Base-by-base conservation (phyloP, 92 coral and sea anemone genomes). In the Epizoanthus ramosus region DNA sequence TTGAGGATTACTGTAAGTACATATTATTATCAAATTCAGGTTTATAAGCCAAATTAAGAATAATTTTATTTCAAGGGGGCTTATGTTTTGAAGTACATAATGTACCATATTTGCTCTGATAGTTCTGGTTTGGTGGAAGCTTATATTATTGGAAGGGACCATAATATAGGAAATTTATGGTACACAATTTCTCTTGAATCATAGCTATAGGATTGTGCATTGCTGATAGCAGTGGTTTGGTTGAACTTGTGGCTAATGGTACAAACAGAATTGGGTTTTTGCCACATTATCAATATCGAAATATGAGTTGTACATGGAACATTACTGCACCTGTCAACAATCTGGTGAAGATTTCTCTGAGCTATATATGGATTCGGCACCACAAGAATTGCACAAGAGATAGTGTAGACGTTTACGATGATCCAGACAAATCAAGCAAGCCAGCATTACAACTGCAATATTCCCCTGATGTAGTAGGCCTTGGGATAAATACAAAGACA, bases 221-320 rank as follows among this genome's bases (percentile, higher is more conserved):
- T 22, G 33, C 71, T 13, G 23, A 77, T 35, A 33, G 39, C 25
- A 18, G 23, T 61, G 70, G 35, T 57, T n/a, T 70, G 24, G 82
- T 59, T n/a, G 68, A 60, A 10, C 57, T 77, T 77, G 39, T 8
- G 9, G 71, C 82, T 17, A 77, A 77, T 41, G 65, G 58, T 37
- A 77, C 82, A 60, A 14, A 60, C 52, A 21, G 1, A 47, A 19
- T 59, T 13, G 57, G 35, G 22, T 6, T 28, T 39, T 14, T 77
- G 45, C 43, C 33, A 33, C 18, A 17, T 18, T 37, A 68, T 37
- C 21, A 16, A 8, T 41, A 60, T 41, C 57, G 52, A 16, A 77
- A 77, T 61, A 60, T 60, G 82, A 60, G 33, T 60, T 77, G 82
- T 41, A 21, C 25, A 4, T 77, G 82, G 82, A 77, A 41, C 59